phyloP scores from a whole-genome alignment of 2,113 vertebrate genomes.

The Nerophis ophidion region DNA sequence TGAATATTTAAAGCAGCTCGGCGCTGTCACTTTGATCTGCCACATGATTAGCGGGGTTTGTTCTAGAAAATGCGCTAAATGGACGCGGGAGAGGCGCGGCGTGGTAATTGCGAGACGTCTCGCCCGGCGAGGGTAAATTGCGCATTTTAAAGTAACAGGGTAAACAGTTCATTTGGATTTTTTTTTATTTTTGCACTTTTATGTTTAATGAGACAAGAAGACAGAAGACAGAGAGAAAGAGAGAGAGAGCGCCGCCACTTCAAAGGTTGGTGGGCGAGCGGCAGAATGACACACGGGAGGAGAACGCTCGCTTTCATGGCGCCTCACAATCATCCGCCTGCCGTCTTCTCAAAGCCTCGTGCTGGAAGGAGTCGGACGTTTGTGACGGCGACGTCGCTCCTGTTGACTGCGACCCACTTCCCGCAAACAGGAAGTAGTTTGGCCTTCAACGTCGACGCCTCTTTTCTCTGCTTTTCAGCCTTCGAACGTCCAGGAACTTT shows the following conservation, averaged over 20 bases:
- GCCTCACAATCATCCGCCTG: slow-evolving; percentile 56
- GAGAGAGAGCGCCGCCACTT: slow-evolving; percentile 57
- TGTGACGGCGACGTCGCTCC: slow-evolving; percentile 9
- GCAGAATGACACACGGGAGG: slow-evolving; percentile 58
- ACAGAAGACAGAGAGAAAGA: too few species aligned
- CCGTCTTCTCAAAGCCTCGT: slow-evolving; percentile 32
- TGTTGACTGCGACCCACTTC: not conserved
- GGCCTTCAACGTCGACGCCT: not conserved
- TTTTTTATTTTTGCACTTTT: slow-evolving; percentile 58
- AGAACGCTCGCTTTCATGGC: slow-evolving; percentile 54
- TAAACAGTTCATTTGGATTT: slow-evolving; percentile 74
- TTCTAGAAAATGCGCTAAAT: slow-evolving; percentile 75
- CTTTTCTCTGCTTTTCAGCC: not conserved
- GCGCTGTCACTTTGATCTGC: slow-evolving; percentile 72
- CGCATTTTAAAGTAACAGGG: slow-evolving; percentile 70
- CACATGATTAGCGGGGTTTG: slow-evolving; percentile 75
- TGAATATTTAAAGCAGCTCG: slow-evolving; percentile 77
- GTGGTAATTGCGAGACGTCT: slow-evolving; percentile 71
- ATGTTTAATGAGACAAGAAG: slow-evolving; percentile 73
- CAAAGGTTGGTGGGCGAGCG: slow-evolving; percentile 45
- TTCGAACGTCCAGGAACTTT: too few species aligned
- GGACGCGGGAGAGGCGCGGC: slow-evolving; percentile 61
- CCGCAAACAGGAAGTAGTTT: not conserved
- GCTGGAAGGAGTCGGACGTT: slow-evolving; percentile 38
- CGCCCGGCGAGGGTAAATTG: slow-evolving; percentile 66